Percentiles rank a stretch among this genome's conserved stretches.
phyloP scores from a whole-genome alignment of 1,140 invertebrate species.

The Drosophila pseudoobscura region DNA sequence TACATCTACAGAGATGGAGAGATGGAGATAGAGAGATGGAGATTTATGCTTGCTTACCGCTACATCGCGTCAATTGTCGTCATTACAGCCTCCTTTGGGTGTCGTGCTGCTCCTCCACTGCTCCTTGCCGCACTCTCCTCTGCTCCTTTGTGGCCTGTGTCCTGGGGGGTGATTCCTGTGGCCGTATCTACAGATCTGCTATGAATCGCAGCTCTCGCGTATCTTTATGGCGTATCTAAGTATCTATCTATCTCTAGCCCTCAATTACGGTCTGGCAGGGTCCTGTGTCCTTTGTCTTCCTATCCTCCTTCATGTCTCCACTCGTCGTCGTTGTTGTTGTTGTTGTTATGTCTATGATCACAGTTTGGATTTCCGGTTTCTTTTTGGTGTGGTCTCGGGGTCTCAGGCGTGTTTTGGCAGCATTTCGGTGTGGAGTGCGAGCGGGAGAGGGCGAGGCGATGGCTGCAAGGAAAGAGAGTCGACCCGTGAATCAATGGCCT shows the following conservation, averaged over 20 bases:
- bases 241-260: no score
- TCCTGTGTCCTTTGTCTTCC: constrained; percentile 33
- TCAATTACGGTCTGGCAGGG: constrained; percentile 58
- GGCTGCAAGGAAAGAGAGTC: constrained; percentile 44
- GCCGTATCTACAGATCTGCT: constrained; percentile 40
- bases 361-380: constrained; percentile 63
- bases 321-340: constrained; percentile 24
- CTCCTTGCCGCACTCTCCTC: constrained; percentile 3
- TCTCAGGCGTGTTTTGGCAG: constrained; percentile 73
- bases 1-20: no score
- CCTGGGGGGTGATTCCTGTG: constrained; percentile 35
- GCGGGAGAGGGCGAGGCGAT: constrained; percentile 29
- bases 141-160: no score
- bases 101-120: constrained; percentile 14
- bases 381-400: constrained; percentile 39
- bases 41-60: constrained; percentile 62
- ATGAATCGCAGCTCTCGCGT: neutral
- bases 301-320: constrained; percentile 34
- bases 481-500: no score
- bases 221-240: no score
- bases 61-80: constrained; percentile 83
- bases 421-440: constrained; percentile 57
- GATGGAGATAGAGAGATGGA: neutral
- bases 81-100: constrained; percentile 70
- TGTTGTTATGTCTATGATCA: constrained; percentile 73